These are phyloP conservation scores for Linnaemya vulpina DNA, from an alignment of 2,888 invertebrate species.

Conservation along the genomic window DNA sequence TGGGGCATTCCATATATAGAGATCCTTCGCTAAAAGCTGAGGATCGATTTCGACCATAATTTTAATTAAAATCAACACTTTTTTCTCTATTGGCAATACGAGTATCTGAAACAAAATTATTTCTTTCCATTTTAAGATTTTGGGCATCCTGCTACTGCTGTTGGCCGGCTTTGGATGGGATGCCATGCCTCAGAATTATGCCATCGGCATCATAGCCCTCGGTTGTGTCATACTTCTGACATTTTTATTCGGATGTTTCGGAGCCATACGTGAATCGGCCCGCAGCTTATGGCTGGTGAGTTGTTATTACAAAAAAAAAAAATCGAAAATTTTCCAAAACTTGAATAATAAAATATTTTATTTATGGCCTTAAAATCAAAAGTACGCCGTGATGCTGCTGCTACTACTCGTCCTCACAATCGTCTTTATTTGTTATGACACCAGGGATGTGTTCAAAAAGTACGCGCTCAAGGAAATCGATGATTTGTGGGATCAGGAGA, in stretches of 20 bases:
- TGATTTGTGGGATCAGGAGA: slow-evolving; percentile 76
- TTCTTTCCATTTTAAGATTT: slow-evolving; percentile 72
- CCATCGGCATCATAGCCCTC: slow-evolving; percentile 77
- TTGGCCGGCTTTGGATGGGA: slow-evolving; percentile 78
- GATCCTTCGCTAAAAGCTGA: too few species aligned
- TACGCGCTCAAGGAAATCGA: slow-evolving; percentile 77
- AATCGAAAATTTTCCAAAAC: too few species aligned
- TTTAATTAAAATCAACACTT: too few species aligned
- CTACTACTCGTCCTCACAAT: slow-evolving; percentile 75
- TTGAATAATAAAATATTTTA: background rate
- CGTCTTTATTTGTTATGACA: slow-evolving; percentile 75
- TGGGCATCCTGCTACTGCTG: slow-evolving; percentile 77
- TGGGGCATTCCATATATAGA: too few species aligned
- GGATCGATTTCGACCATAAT: too few species aligned
- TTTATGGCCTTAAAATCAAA: background rate
- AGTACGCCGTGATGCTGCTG: slow-evolving; percentile 77
- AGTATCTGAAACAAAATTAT: background rate
- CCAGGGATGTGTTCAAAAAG: slow-evolving; percentile 76
- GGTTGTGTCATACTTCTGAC: slow-evolving; percentile 77
- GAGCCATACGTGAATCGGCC: slow-evolving; percentile 78
- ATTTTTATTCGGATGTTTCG: slow-evolving; percentile 79
- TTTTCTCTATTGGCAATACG: too few species aligned
- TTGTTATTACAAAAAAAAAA: background rate
- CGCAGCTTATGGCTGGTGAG: slow-evolving; percentile 79
- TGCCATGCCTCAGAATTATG: slow-evolving; percentile 78